These are phyloP conservation scores for Dinothrombium tinctorium DNA, from an alignment of 1,140 invertebrate genomes.

Conservation along the genomic window DNA sequence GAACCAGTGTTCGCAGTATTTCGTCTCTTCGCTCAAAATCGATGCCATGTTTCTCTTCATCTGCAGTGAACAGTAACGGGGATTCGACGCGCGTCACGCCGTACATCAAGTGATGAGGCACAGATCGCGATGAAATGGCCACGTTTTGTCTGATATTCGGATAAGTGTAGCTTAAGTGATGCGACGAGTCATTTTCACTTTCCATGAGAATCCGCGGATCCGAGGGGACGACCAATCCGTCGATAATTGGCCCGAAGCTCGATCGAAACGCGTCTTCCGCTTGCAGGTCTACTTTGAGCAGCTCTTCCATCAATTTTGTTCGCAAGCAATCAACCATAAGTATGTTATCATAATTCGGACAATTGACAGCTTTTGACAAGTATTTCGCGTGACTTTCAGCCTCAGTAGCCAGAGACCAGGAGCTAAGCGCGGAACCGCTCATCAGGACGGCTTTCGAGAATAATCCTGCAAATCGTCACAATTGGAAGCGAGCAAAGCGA, in stretches of 20 bases:
- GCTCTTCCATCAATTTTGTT: conserved; percentile 35
- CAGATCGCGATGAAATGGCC: no score
- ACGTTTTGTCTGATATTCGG: no score
- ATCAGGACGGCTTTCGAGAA: conserved; percentile 47
- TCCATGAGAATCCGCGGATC: conserved; percentile 15
- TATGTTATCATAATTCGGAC: conserved; percentile 31
- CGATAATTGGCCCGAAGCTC: conserved; percentile 66
- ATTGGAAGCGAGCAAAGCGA: no score
- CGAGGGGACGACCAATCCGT: conserved; percentile 30
- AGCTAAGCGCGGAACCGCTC: conserved; percentile 47
- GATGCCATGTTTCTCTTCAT: conserved; percentile 80
- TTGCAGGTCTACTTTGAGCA: conserved; percentile 10
- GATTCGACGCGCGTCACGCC: conserved; percentile 79
- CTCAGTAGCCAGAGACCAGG: conserved; percentile 36
- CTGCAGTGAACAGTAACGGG: conserved; percentile 67
- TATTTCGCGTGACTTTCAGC: conserved; percentile 20
- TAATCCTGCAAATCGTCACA: conserved; percentile 33
- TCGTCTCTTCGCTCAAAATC: conserved; percentile 64
- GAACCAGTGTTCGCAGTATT: conserved; percentile 69
- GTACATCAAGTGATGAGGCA: conserved; percentile 68
- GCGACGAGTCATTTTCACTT: background rate
- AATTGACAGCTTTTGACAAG: conserved; percentile 66
- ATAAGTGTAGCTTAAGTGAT: no score
- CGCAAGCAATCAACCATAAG: conserved; percentile 54
- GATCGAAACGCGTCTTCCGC: conserved; percentile 50